Base-by-base conservation (phyloP, 2,113 vertebrate genomes). In the Scatophagus argus region DNA sequence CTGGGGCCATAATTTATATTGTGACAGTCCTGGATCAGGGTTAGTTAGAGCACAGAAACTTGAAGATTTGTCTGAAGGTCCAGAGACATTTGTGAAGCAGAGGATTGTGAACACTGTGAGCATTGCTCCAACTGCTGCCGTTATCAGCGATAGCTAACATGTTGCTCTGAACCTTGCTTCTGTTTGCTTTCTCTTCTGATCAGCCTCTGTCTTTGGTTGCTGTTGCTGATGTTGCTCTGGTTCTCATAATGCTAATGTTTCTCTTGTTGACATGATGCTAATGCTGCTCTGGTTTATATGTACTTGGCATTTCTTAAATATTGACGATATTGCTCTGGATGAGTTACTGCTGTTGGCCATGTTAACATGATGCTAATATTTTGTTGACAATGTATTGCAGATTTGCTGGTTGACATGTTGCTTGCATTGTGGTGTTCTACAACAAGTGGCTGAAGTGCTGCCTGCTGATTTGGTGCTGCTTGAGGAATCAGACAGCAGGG, bases 141-240 rank as follows among this genome's bases (percentile, higher is more conserved):
- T 54, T 36, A 14, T 59, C 44, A 64, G 39, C 47, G 10, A 54
- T 65, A 2, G 51, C 59, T 43, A 7, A 46, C 8, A 36, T 72
- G 29, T 82, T 71, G 23, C 70, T 84, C 21, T 84, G 56, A 43
- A 39, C 36, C 27, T 60, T 23, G 54, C 67, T 70, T 82, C 77
- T 87, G 29, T 85, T 66, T 63, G 81, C 70, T 85, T 86, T 82
- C 69, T 77, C 55, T 64, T 78, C 68, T 82, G 58, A 79, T 66
- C 56, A 76, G 87, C 86, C 88, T 77, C 80, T 87, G 31, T 81
- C 39, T 78, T 76, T 82, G 59, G 62, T 82, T 81, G 85, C 78
- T 84, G 78, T 64, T 75, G 63, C 79, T 82, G 70, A 73, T 74
- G 41, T 80, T 77, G 81, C 80, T 85, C 4, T 81, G 47, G 52